These are phyloP conservation scores for Tauraco hartlaubi DNA, from an alignment of 2,797 vertebrate genomes.

Conservation along the genomic window DNA sequence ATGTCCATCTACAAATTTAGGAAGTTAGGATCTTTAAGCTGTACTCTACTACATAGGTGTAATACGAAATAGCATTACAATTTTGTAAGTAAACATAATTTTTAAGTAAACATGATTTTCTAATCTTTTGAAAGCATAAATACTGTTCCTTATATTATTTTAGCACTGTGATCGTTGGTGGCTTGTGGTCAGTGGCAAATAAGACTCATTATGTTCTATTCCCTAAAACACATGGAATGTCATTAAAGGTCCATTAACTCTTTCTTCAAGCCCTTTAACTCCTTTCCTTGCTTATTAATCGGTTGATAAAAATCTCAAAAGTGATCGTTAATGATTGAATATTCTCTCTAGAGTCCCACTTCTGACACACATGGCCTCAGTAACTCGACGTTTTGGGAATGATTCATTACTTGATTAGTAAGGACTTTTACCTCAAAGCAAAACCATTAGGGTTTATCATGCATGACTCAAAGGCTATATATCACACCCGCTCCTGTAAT, in stretches of 20 bases:
- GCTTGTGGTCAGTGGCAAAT: neutral
- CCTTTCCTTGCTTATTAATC: slow-evolving; percentile 40
- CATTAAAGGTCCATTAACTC: slow-evolving; percentile 47
- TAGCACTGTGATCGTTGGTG: neutral
- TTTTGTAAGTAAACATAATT: neutral
- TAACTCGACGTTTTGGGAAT: slow-evolving; percentile 11
- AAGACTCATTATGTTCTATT: slow-evolving; percentile 9
- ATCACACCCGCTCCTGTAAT: slow-evolving; percentile 40
- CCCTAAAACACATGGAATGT: slow-evolving; percentile 1
- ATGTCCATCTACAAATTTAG: neutral
- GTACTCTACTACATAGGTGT: neutral
- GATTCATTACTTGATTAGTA: slow-evolving; percentile 67
- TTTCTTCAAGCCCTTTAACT: slow-evolving; percentile 20
- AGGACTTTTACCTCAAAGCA: slow-evolving; percentile 62
- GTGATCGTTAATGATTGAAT: slow-evolving; percentile 15
- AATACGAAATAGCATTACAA: neutral
- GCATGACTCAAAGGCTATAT: slow-evolving; percentile 53
- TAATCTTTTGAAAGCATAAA: neutral
- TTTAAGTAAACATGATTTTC: neutral
- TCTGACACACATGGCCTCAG: slow-evolving; percentile 27
- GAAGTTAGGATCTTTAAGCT: neutral
- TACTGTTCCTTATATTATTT: neutral
- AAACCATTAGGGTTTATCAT: slow-evolving; percentile 57
- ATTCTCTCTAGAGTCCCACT: neutral
- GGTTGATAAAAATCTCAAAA: slow-evolving; percentile 57